Conservation (phyloP, 1,140 invertebrate species). For the Periplaneta americana region DNA sequence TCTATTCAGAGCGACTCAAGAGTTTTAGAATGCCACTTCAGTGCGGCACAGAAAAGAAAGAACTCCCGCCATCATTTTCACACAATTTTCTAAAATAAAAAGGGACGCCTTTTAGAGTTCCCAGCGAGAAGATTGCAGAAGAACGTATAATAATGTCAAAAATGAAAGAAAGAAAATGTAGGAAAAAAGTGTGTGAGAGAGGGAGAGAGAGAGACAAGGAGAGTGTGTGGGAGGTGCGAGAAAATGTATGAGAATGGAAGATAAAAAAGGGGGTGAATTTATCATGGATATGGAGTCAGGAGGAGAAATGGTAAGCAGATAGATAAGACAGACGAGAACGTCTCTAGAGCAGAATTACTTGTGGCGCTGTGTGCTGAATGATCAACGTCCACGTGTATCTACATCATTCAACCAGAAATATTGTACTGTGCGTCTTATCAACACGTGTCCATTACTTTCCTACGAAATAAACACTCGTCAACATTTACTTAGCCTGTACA, state of each 20-base stretch:
- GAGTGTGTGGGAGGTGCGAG: background rate
- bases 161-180: background rate
- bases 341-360: background rate
- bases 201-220: background rate
- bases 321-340: background rate
- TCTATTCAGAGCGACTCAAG: background rate
- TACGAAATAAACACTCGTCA: too few relatives aligned
- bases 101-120: background rate
- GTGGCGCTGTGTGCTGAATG: too few relatives aligned
- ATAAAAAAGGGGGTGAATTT: background rate
- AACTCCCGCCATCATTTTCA: background rate
- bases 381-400: too few relatives aligned
- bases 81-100: background rate
- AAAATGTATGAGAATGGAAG: background rate
- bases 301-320: background rate
- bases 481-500: too few relatives aligned
- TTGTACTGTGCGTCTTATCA: too few relatives aligned
- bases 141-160: background rate
- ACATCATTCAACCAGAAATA: too few relatives aligned
- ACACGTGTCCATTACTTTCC: too few relatives aligned
- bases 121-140: background rate
- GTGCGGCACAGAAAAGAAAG: background rate
- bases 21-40: background rate
- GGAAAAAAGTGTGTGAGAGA: background rate
- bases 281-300: background rate